Base-by-base conservation (phyloP, 2,888 invertebrate genomes). In the Drosophila eohydei region DNA sequence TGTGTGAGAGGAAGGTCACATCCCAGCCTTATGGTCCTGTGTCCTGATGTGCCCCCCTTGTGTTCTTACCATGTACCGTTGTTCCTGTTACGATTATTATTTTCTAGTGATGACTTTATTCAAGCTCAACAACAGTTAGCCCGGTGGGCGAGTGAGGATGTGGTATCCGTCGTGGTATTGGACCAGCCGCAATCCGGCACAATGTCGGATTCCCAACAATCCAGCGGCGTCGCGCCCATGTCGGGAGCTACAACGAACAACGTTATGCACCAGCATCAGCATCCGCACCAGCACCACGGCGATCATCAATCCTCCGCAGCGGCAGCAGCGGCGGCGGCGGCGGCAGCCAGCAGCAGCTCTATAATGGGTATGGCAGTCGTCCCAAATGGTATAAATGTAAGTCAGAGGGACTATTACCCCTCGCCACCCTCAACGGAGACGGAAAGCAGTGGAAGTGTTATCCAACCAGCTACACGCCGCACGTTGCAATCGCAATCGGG, bases 101-200 rank as follows among this genome's bases (percentile, higher is more conserved):
- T 96, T 97, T 97, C 95, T 97, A 97, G 97, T 97, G 97, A 97
- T 97, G 97, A 97, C 95, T 97, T 97, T 97, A 96, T 97, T 97
- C 97, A 97, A 97, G 97, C 97, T 96, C 97, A 97, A 96, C 97
- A 96, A 96, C 97, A 96, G 95, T 95, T 96, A 96, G 97, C 96
- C 96, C 97, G 96, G 95, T 97, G 97, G 96, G 97, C 96, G 95
- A 97, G 97, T 96, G 96, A 97, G 95, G 96, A 96, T 94, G 94
- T 94, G 93, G 94, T 95, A 93, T 94, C 94, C 93, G 94, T 93
- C 93, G 94, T 93, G 93, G 93, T 93, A 91, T 91, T 93, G 93
- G 93, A 93, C 89, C 93, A 92, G 86, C 85, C 88, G 85, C 88
- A 74, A 78, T 90, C 92, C 92, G 92, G 91, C 84, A 92, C 91